Evolutionary conservation across 2,888 invertebrate genomes (phyloP).

Genomic region (Fragum sueziense): DNA sequence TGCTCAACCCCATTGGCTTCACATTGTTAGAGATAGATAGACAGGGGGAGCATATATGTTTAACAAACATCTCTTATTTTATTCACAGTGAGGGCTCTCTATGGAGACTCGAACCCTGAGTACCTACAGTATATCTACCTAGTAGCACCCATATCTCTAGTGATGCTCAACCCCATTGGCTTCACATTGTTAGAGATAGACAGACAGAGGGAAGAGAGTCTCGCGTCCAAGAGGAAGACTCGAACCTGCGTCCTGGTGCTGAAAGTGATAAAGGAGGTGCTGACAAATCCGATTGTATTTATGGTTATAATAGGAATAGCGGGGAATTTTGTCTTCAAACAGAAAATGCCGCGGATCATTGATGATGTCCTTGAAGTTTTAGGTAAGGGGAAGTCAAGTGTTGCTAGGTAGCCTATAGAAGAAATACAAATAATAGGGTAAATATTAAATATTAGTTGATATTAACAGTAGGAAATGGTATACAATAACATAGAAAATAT

Average conservation of each 20-base stretch:
- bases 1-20: constrained; percentile 96
- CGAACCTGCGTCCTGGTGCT: constrained; percentile 49
- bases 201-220: constrained; percentile 38
- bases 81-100: constrained; percentile 87
- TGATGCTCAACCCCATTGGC: constrained; percentile 95
- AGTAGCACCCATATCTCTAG: constrained; percentile 96
- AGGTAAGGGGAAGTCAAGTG: too few species aligned
- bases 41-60: constrained; percentile 40
- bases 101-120: constrained; percentile 92
- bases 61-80: too few species aligned
- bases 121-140: constrained; percentile 95
- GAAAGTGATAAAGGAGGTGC: constrained; percentile 83
- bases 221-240: not conserved
- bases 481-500: not conserved
- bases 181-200: constrained; percentile 93
- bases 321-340: constrained; percentile 91
- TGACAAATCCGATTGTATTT: constrained; percentile 93
- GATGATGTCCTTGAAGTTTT: constrained; percentile 87
- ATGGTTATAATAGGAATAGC: constrained; percentile 96
- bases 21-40: constrained; percentile 91
- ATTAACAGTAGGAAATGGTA: too few species aligned
- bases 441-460: too few species aligned
- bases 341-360: constrained; percentile 89
- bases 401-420: too few species aligned
- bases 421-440: too few species aligned